These are phyloP conservation scores for Plectrocnemia conspersa DNA, from an alignment of 1,140 invertebrate species.

Conservation along the genomic window DNA sequence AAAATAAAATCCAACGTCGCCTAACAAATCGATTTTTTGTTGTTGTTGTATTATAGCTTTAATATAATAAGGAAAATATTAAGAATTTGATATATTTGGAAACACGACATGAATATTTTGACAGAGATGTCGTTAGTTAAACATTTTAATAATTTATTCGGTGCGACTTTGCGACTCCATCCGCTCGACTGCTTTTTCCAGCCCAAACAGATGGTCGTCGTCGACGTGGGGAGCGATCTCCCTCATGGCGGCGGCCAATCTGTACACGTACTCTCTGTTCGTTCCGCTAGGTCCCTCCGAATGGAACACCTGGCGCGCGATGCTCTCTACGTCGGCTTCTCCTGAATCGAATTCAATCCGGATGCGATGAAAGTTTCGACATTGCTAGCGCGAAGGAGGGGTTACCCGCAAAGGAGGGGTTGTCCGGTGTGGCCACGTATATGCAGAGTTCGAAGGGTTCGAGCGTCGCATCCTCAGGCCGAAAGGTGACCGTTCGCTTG, in stretches of 20 bases:
- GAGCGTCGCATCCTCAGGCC: constrained; percentile 51
- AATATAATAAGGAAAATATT: too few species aligned
- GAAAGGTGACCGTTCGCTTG: constrained; percentile 63
- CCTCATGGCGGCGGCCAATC: constrained; percentile 75
- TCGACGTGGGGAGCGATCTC: constrained; percentile 62
- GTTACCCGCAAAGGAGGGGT: constrained; percentile 70
- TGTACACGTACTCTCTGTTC: constrained; percentile 85
- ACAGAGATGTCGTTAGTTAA: too few species aligned
- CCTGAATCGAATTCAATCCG: constrained; percentile 46
- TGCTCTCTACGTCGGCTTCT: constrained; percentile 65
- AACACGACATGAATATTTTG: too few species aligned
- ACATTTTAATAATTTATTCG: too few species aligned
- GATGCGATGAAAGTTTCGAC: background rate
- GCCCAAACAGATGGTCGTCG: constrained; percentile 70
- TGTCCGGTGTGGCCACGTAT: constrained; percentile 76
- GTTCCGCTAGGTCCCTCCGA: constrained; percentile 76
- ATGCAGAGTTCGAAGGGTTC: constrained; percentile 68
- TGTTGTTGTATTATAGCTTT: too few species aligned
- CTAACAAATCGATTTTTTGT: too few species aligned
- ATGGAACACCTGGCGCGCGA: constrained; percentile 71
- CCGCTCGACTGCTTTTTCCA: constrained; percentile 62
- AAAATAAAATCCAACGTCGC: too few species aligned
- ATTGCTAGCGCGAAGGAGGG: too few species aligned
- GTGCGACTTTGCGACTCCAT: constrained; percentile 11
- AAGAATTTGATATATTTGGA: too few species aligned